phyloP scores from a whole-genome alignment of 2,888 invertebrate species.

The Subacronicta megacephala region DNA sequence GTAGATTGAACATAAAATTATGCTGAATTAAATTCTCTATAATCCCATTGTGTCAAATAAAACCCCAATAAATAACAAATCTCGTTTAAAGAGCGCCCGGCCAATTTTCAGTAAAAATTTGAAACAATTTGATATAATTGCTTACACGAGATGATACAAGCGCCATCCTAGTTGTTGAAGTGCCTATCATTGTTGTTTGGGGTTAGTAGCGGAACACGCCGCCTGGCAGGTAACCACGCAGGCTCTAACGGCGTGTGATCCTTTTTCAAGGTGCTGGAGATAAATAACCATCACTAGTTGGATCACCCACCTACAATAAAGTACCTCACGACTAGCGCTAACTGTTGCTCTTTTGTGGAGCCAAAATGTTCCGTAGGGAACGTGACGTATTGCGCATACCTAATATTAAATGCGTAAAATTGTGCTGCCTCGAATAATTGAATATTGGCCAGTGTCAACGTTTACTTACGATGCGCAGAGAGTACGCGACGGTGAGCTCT shows the following conservation, averaged over 20 bases:
- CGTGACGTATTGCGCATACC: not conserved
- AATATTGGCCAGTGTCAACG: not conserved
- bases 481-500: slow-evolving; percentile 1
- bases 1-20: too few relatives aligned
- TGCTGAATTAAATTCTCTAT: too few relatives aligned
- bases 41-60: not conserved
- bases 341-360: slow-evolving; percentile 1
- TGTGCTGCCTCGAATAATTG: not conserved
- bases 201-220: not conserved
- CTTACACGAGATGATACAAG: not conserved
- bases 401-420: not conserved
- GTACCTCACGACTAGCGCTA: slow-evolving; percentile 1
- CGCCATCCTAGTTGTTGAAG: too few relatives aligned
- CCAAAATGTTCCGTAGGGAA: not conserved
- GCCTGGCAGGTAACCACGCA: not conserved
- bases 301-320: not conserved
- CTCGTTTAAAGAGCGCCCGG: not conserved
- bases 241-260: slow-evolving; percentile 3
- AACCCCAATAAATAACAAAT: not conserved
- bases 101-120: not conserved
- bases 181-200: not conserved
- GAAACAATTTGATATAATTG: not conserved
- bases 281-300: too few relatives aligned
- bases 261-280: not conserved
- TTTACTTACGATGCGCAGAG: not conserved